A percentile compares a stretch with the other conserved stretches of the same genome.
Evolutionary conservation across 1,140 invertebrate species (phyloP).

Genomic region (Samia ricini): DNA sequence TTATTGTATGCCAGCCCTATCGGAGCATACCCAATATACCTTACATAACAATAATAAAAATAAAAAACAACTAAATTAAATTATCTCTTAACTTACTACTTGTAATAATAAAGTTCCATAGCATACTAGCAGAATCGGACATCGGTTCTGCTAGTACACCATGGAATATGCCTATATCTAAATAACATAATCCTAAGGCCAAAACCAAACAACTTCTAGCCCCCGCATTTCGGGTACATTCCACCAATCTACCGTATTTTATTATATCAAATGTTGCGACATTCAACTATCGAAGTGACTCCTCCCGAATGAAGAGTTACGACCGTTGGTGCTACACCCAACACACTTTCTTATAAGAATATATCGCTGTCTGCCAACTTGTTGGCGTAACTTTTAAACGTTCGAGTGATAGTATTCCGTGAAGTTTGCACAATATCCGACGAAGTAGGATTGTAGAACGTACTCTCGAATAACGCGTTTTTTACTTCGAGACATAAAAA

Average conservation of each 20-base stretch:
- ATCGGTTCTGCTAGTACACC: no score
- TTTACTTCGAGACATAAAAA: neutral
- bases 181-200: no score
- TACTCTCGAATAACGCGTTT: neutral
- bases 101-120: no score
- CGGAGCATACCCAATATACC: no score
- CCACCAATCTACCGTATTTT: neutral
- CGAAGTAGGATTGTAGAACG: neutral
- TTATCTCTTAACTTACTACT: no score
- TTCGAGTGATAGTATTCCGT: slow-evolving; percentile 31
- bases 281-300: slow-evolving; percentile 9
- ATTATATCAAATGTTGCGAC: neutral
- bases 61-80: no score
- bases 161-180: no score
- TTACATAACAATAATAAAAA: no score
- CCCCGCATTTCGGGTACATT: no score
- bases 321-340: slow-evolving; percentile 17
- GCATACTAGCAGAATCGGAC: no score
- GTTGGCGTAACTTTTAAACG: slow-evolving; percentile 24
- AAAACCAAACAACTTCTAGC: no score
- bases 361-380: slow-evolving; percentile 30
- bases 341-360: slow-evolving; percentile 39
- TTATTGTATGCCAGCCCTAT: no score
- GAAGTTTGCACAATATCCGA: slow-evolving; percentile 17
- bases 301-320: slow-evolving; percentile 37